phyloP scores from a whole-genome alignment of 2,113 vertebrate species.

The Onychostruthus taczanowskii region DNA sequence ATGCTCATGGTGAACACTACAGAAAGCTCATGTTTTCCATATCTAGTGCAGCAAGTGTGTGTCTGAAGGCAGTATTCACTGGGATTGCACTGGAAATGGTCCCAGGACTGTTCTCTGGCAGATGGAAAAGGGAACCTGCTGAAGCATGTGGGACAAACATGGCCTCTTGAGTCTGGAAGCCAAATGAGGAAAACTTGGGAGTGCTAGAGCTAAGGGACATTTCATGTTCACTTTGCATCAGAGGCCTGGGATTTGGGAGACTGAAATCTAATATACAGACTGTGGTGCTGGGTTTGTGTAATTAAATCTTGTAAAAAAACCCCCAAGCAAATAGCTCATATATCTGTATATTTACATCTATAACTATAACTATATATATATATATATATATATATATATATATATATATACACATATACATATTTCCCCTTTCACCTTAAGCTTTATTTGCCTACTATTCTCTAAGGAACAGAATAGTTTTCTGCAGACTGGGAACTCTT shows the following conservation, averaged over 20 bases:
- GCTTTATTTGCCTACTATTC: not conserved
- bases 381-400: too few relatives aligned
- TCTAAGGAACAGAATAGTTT: not conserved
- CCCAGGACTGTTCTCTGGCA: not conserved
- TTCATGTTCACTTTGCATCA: not conserved
- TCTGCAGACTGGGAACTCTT: not conserved
- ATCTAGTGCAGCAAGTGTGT: not conserved
- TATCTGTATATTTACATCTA: not conserved
- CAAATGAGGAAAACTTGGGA: not conserved
- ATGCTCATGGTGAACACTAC: not conserved
- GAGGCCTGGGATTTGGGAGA: not conserved
- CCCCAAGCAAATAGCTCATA: not conserved
- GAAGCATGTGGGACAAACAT: not conserved
- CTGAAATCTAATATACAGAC: not conserved
- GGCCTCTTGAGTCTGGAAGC: not conserved
- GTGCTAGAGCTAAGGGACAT: not conserved
- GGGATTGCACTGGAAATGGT: not conserved
- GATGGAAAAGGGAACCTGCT: not conserved
- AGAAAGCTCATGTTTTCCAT: not conserved
- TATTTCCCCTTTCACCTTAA: not conserved
- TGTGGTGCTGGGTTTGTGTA: not conserved
- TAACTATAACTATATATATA: not conserved
- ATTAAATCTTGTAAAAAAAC: not conserved
- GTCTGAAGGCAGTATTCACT: not conserved
- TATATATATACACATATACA: fast-evolving